These are phyloP conservation scores for Bembecia ichneumoniformis DNA, from an alignment of 2,888 invertebrate genomes.

Conservation along the genomic window DNA sequence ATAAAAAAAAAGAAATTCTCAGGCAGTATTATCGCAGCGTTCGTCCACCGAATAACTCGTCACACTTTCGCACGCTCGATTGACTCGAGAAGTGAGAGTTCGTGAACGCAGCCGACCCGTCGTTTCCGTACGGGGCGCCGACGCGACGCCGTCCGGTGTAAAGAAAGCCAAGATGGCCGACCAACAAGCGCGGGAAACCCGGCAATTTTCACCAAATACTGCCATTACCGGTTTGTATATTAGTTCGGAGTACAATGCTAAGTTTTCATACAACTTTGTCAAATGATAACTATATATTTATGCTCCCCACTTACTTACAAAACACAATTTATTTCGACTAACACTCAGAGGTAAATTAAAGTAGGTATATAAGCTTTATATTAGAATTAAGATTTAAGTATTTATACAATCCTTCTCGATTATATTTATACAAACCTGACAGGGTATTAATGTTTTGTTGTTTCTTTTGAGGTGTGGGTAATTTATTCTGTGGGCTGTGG, in stretches of 20 bases:
- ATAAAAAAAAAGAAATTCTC: background rate
- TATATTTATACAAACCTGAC: too few species aligned
- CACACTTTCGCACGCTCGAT: conserved; percentile 23
- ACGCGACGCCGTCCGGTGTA: conserved; percentile 53
- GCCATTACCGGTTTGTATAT: conserved; percentile 37
- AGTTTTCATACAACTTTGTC: background rate
- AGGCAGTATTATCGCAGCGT: background rate
- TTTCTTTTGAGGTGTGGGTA: too few species aligned
- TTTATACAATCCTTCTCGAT: too few species aligned
- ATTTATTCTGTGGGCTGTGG: too few species aligned
- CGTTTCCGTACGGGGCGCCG: conserved; percentile 47
- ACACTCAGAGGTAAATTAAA: too few species aligned
- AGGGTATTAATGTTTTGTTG: too few species aligned
- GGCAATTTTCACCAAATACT: conserved; percentile 31
- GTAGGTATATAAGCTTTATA: too few species aligned
- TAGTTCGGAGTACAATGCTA: conserved; percentile 5
- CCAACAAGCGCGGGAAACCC: conserved; percentile 26
- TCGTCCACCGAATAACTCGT: conserved; percentile 1
- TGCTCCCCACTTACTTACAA: too few species aligned
- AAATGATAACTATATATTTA: background rate
- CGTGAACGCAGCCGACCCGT: conserved; percentile 29
- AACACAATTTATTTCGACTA: too few species aligned
- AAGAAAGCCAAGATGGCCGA: conserved; percentile 16
- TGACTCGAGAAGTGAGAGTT: conserved; percentile 37
- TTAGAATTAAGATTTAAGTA: too few species aligned